Base-by-base conservation (phyloP, 2,888 invertebrate genomes). In the Norana najaformis region DNA sequence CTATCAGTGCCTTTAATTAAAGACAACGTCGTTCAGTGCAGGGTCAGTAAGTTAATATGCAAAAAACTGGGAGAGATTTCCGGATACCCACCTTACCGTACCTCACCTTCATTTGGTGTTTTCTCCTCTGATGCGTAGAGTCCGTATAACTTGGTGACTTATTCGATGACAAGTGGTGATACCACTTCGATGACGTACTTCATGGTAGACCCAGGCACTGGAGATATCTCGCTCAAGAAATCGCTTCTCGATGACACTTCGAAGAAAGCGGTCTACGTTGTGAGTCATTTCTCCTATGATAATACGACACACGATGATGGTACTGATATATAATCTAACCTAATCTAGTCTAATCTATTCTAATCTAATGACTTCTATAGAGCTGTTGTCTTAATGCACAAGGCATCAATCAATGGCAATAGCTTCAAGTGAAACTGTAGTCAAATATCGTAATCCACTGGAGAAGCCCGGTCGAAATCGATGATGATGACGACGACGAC, bases 171-270 rank as follows among this genome's bases (percentile, higher is more conserved):
- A 69, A 30, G 89, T 20, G 91, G 90, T 30, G 89, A 90, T 30
- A 83, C 88, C 16, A 89, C 88, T 18, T 82, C 91, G n/a, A 38
- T 91, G 82, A 47, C 91, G 83, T 94, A 92, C 91, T 93, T 94
- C 91, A 91, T 90, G 89, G 92, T 93, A 3, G 92, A 93, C 41
- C 34, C 85, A 20, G 83, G 13, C 14, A 91, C 91, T 88, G 94
- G 93, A 23, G 91, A 88, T 30, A 91, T 94, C 13, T 92, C 90
- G 14, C 91, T 94, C 47, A 92, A 90, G 90, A 91, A 92, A 83
- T 91, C 92, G 20, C 83, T 92, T 20, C 90, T 91, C 90, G 91
- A 91, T 69, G 92, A 92, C 89, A 91, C 92, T 34, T 83, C 91
- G 39, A 53, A 38, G 36, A 89, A 88, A 18, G 89, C 69, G 38